These are phyloP conservation scores for Teleogryllus oceanicus DNA, from an alignment of 2,888 invertebrate genomes.

Conservation along the genomic window DNA sequence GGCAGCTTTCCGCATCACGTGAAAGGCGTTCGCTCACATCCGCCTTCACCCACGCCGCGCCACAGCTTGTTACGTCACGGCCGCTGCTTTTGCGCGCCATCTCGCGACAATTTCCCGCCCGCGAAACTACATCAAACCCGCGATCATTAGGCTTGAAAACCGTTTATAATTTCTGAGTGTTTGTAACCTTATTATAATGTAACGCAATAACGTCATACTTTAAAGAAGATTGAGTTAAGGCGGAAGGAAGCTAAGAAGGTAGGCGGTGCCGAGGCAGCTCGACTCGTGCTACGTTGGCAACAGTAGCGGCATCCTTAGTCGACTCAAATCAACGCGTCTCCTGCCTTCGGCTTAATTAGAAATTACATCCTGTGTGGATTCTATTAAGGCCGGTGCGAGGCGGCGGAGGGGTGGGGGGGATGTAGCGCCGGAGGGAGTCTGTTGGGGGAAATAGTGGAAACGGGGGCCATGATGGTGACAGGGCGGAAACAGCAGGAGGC, in stretches of 20 bases:
- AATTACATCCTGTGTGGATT: slow-evolving; percentile 42
- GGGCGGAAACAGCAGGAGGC: too few relatives aligned
- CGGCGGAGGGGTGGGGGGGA: neutral
- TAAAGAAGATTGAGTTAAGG: neutral
- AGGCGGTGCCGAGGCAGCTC: neutral
- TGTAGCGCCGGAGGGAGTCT: neutral
- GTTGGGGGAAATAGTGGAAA: neutral
- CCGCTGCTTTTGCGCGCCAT: neutral
- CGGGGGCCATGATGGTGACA: too few relatives aligned
- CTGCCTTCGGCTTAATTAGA: slow-evolving; percentile 41
- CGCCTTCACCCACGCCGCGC: neutral
- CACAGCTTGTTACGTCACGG: neutral
- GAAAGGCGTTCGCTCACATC: neutral
- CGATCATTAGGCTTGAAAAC: slow-evolving; percentile 18
- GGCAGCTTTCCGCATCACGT: neutral
- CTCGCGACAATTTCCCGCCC: slow-evolving; percentile 6
- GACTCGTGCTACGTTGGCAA: neutral
- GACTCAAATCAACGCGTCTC: slow-evolving; percentile 7
- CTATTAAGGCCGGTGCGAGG: slow-evolving; percentile 41
- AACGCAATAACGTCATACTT: slow-evolving; percentile 18
- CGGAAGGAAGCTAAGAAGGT: slow-evolving; percentile 5
- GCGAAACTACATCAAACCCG: neutral
- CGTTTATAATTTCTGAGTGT: slow-evolving; percentile 18
- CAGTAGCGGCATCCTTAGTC: slow-evolving; percentile 18
- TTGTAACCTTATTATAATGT: slow-evolving; percentile 18